A percentile compares a stretch with the other conserved stretches of the same genome.
Conservation (phyloP, 2,113 vertebrate species). For the Capricornis sumatraensis region DNA sequence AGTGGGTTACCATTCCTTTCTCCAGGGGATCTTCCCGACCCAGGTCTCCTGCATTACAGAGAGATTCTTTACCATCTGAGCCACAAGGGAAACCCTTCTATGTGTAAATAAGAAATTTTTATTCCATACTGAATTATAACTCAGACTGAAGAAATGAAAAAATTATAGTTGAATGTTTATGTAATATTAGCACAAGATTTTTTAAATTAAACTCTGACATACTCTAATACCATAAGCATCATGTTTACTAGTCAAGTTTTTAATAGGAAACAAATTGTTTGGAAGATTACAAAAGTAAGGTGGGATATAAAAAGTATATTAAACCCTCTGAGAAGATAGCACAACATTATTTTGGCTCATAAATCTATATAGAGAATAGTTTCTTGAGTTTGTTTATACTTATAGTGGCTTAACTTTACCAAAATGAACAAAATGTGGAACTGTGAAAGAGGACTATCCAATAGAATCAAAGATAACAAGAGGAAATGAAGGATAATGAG, state of each 20-base stretch:
- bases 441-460: background rate
- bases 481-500: background rate
- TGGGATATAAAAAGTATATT: conserved; percentile 38
- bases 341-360: conserved; percentile 12
- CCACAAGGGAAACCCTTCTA: background rate
- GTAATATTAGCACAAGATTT: background rate
- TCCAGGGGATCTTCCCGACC: background rate
- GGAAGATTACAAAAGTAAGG: conserved; percentile 42
- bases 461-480: background rate
- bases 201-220: conserved; percentile 19
- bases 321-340: background rate
- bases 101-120: conserved; percentile 34
- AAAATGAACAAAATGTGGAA: conserved; percentile 3
- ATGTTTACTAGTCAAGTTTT: conserved; percentile 17
- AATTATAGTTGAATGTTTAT: conserved; percentile 21
- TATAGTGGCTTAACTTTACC: background rate
- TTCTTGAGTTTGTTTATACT: conserved; percentile 12
- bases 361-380: background rate
- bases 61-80: background rate
- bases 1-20: background rate
- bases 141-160: background rate
- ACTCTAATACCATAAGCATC: background rate
- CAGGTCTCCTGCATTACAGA: background rate
- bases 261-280: conserved; percentile 36
- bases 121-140: conserved; percentile 34